Evolutionary conservation across 2,113 vertebrate species (phyloP), one percentile per base, ranked within the genome.

Genomic region (Trichechus manatus): DNA sequence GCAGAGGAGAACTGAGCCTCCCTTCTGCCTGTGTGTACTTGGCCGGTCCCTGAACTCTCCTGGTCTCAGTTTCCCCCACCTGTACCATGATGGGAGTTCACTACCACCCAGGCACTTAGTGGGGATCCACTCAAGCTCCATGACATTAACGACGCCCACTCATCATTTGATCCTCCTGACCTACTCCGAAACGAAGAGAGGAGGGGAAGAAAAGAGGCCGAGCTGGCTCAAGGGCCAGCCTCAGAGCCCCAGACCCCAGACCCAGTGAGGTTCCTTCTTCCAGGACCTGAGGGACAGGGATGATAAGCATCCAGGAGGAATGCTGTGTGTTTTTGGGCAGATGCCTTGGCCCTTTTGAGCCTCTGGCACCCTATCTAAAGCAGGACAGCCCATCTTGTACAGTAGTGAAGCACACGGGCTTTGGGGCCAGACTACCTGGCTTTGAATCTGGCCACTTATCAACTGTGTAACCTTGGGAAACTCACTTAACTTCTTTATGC

Each of bases 401-500:
- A 81, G 29, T 9, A 68, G 36, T 50, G 10, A 86, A 91, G 44
- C 47, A 29, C 3, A 9, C 2, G 17, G 47, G 75, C 56, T 85
- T 42, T 36, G 72, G 47, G 42, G 23, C 39, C 89, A 56, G 39
- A 66, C 17, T 72, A 74, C 53, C 70, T 90, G 42, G 72, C 11
- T 85, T 92, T 84, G 59, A 86, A 61, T 27, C 10, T 79, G 44
- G 72, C 44, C 20, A 25, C 50, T 91, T 56, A 64, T 13, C 47
- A 95, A 91, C 72, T 85, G 36, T 92, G 83, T 88, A 64, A 68
- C 42, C n/a, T 63, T 86, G 36, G 92, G 13, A 93, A 47, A 23
- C 42, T 92, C 90, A 80, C 70, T 39, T 86, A 81, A 80, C 70
- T 39, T 86, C 81, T 91, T 86, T 72, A 75, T 87, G 85, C 70